Base-by-base conservation (phyloP, 2,888 invertebrate genomes). In the Exephanes ischioxanthus region DNA sequence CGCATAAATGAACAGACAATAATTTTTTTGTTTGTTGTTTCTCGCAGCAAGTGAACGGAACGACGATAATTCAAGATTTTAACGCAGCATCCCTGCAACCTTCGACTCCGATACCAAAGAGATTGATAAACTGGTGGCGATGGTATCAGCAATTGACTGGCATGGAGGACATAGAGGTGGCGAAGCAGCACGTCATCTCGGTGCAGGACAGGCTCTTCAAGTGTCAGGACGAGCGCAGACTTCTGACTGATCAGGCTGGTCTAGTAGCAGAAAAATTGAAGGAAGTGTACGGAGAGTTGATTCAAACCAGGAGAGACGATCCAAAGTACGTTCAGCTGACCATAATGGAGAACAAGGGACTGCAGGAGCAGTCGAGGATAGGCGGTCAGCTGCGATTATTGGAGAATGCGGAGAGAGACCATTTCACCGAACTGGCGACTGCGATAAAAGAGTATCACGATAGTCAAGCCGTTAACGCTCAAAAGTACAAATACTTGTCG, bases 361-460 rank as follows among this genome's bases (percentile, higher is more conserved):
- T 94, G 41, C 94, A 93, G 78, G 93, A 94, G 26, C 92, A 93
- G 53, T 76, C 86, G 0, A 92, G 87, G 83, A 86, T 93, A 45
- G 84, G 82, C 11, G 86, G 87, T 1, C 87, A 91, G 63, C 83
- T 94, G 68, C 79, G 70, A 45, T 88, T 92, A n/a, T 80, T 92
- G 19, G 94, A 94, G 45, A 91, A 87, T n/a, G 92, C 92, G 55
- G 94, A 94, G 67, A 88, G 91, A 6, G 93, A 94, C 86, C 87
- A 92, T 66, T 94, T 94, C 73, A 92, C 92, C 0, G 89, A 92
- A 33, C 86, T 94, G 58, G 90, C 93, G 4, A 94, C 93, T 11
- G 92, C 93, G 9, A 93, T 93, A 5, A 94, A 94, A 81, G 94
- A 94, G 53, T 94, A 94, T 86, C 94, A 94, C 41, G 93, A 93